These are phyloP conservation scores for Elmis aenea DNA, from an alignment of 2,888 invertebrate species.

Conservation along the genomic window DNA sequence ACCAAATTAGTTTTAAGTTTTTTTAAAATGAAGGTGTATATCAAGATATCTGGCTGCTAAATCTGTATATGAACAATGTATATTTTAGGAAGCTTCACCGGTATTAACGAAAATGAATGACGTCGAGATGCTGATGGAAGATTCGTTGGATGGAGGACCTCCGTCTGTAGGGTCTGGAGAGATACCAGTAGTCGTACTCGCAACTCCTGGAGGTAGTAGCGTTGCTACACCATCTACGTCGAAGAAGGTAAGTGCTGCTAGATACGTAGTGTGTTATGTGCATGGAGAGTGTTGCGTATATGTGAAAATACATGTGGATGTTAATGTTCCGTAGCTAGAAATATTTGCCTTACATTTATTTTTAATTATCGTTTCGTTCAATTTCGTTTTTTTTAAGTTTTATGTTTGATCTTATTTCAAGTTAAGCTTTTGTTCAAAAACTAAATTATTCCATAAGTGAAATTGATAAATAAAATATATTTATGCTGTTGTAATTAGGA, in stretches of 20 bases:
- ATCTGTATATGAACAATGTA: constrained; percentile 1
- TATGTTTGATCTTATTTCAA: no score
- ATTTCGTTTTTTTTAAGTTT: constrained; percentile 1
- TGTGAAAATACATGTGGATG: constrained; percentile 11
- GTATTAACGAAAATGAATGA: constrained; percentile 59
- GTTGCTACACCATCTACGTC: constrained; percentile 50
- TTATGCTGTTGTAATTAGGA: no score
- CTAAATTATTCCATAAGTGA: constrained; percentile 19
- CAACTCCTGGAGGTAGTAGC: constrained; percentile 20
- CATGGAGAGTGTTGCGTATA: constrained; percentile 17
- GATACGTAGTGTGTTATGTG: constrained; percentile 12
- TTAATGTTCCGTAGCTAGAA: constrained; percentile 10
- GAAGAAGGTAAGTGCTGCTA: constrained; percentile 33
- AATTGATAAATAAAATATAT: constrained; percentile 1
- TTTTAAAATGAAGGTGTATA: constrained; percentile 6
- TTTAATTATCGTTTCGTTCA: constrained; percentile 8
- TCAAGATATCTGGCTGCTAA: no score
- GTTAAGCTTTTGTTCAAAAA: constrained; percentile 4
- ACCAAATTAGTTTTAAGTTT: no score
- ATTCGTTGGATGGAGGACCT: constrained; percentile 75
- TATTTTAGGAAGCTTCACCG: constrained; percentile 51
- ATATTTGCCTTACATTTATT: constrained; percentile 7
- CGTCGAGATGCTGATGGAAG: constrained; percentile 66
- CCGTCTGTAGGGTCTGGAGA: constrained; percentile 81
- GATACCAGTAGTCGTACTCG: constrained; percentile 51